These are phyloP conservation scores for Xiphorhynchus erythropygius DNA, from an alignment of 2,797 vertebrate species.

Conservation along the genomic window DNA sequence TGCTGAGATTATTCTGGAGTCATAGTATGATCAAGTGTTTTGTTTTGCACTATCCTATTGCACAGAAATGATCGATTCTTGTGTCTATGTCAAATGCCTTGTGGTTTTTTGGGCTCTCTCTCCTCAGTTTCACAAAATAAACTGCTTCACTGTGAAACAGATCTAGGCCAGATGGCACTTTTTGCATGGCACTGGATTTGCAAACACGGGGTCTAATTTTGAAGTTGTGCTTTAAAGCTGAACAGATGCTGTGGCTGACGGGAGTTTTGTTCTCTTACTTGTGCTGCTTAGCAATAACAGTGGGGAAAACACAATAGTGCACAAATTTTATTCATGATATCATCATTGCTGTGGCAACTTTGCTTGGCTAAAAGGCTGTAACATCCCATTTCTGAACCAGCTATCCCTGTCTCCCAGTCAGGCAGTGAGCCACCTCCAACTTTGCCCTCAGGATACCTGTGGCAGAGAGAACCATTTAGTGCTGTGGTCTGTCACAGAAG, in stretches of 20 bases:
- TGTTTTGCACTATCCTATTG: not conserved
- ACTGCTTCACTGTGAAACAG: not conserved
- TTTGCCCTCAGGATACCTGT: not conserved
- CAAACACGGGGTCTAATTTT: slow-evolving; percentile 33
- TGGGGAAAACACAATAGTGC: not conserved
- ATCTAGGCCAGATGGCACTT: slow-evolving; percentile 23
- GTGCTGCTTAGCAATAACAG: not conserved
- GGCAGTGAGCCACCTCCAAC: not conserved
- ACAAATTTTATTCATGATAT: not conserved
- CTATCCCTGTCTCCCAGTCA: not conserved
- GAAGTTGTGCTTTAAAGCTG: slow-evolving; percentile 18
- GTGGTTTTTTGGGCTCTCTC: not conserved
- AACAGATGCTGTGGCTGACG: slow-evolving; percentile 22
- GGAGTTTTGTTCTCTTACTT: not conserved
- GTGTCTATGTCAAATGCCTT: not conserved
- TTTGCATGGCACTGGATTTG: slow-evolving; percentile 26
- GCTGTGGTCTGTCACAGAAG: not conserved
- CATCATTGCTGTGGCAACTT: not conserved
- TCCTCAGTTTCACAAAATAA: slow-evolving; percentile 17
- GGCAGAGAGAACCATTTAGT: not conserved
- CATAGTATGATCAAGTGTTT: not conserved
- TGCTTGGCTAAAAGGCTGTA: not conserved
- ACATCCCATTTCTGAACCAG: not conserved
- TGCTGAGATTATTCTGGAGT: not conserved
- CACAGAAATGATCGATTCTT: not conserved